Percentiles rank a stretch among this genome's conserved stretches.
Evolutionary conservation across 2,113 vertebrate genomes (phyloP).

Genomic region (Microcebus murinus): DNA sequence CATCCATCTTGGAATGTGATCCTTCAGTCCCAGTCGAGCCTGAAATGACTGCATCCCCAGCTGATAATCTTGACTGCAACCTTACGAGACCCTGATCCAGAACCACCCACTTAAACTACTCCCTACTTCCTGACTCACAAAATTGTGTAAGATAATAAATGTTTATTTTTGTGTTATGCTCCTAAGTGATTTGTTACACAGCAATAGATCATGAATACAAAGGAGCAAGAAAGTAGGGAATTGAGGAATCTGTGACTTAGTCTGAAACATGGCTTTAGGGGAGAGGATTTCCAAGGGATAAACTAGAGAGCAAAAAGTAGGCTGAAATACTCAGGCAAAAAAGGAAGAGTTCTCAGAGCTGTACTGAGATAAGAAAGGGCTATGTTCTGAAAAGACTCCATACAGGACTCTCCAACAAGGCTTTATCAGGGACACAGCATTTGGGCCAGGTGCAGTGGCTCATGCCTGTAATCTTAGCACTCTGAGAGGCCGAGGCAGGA

Average conservation of each 20-base stretch:
- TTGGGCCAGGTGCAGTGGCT: too few species aligned
- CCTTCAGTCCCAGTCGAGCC: neutral
- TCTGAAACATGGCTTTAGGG: neutral
- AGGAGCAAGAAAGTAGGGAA: neutral
- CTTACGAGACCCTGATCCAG: neutral
- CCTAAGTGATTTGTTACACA: neutral
- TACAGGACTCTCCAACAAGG: neutral
- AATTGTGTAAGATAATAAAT: neutral
- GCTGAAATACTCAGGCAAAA: neutral
- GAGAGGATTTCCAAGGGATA: neutral
- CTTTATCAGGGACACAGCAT: neutral
- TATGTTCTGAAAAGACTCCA: neutral
- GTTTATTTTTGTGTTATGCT: neutral
- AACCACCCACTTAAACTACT: neutral
- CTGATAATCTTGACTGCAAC: neutral
- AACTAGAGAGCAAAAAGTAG: neutral
- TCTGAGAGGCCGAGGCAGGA: too few species aligned
- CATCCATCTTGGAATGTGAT: neutral
- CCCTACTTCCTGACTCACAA: neutral
- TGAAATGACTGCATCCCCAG: neutral
- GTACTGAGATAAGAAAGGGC: neutral
- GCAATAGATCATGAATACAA: neutral
- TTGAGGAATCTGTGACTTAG: neutral
- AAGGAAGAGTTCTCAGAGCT: neutral
- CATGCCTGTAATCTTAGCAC: too few species aligned